Evolutionary conservation across 2,888 invertebrate species (phyloP), one percentile per base, ranked within the genome.

Genomic region (Ernsta delagoae): DNA sequence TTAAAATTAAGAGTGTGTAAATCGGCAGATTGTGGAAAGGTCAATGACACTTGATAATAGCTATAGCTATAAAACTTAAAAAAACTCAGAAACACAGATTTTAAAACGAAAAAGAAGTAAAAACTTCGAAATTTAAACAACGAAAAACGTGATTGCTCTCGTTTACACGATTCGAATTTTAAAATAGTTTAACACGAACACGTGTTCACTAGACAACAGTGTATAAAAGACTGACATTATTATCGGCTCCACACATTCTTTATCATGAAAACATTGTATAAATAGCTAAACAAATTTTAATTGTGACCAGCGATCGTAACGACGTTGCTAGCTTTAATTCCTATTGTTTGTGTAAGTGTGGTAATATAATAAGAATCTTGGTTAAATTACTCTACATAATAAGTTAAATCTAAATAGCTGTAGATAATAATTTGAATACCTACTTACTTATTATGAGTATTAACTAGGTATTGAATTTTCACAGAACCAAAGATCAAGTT

Each of bases 261-360:
- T 53, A 53, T 53, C 53, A 16, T 24, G 53, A 24, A 53, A 53
- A 53, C 16, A 53, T 24, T 53, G 53, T 53, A 53, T 53, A 53
- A 53, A 53, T 53, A 53, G 24, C 53, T 24, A 53, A 53, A 53
- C 53, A 53, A 53, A 53, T 53, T 24, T 53, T 53, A 53, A 53
- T 53, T 53, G 53, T 53, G 53, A 24, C 9, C 53, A 24, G 9
- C 53, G 24, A 53, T 24, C 1, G 24, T 53, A 53, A 9, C 53
- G 53, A 53, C 53, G 24, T 53, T 9, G 9, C 53, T 31, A 53
- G 9, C 24, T 24, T 8, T 53, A 50, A 8, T 8, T 50, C 50
- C 16, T 53, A 53, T 53, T 53, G 5, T 24, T 50, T 12, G n/a
- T 12, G 8, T 50, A 50, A 50, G 50, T 50, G 50, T 50, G 24